phyloP scores from a whole-genome alignment of 1,140 invertebrate species.

The Psix sp. region DNA sequence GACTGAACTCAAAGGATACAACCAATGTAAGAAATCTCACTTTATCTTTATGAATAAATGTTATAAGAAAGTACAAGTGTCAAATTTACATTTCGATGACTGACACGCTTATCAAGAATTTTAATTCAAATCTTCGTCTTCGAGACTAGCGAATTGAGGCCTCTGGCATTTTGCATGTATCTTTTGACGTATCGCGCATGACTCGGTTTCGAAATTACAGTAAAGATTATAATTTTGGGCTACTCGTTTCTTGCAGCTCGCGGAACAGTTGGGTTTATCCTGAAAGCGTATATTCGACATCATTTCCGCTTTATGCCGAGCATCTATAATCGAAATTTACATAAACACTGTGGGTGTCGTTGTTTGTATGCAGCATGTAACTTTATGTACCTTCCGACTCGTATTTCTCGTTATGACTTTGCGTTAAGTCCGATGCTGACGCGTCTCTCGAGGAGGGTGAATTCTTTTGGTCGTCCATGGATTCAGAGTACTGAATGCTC shows the following conservation, averaged over 20 bases:
- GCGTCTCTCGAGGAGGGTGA: conserved; percentile 16
- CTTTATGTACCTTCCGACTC: conserved; percentile 37
- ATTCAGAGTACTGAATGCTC: conserved; percentile 32
- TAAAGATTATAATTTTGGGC: conserved; percentile 15
- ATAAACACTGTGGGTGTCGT: conserved; percentile 1
- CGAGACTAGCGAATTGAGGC: not conserved
- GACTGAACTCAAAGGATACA: conserved; percentile 18
- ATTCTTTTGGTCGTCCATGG: conserved; percentile 26
- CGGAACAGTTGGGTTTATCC: conserved; percentile 18
- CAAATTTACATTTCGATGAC: conserved; percentile 1
- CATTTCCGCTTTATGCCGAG: not conserved
- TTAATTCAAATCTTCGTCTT: conserved; percentile 10
- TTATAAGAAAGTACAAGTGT: conserved; percentile 38
- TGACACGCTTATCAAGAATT: too few species aligned
- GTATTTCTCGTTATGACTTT: conserved; percentile 14
- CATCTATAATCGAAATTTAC: conserved; percentile 34
- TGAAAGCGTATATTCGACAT: not conserved
- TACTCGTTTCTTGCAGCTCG: conserved; percentile 8
- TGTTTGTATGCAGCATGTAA: conserved; percentile 5
- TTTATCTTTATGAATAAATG: conserved; percentile 65
- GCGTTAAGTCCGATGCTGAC: not conserved
- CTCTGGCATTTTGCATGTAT: not conserved
- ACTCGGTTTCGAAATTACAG: conserved; percentile 10
- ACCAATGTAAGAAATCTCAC: conserved; percentile 37
- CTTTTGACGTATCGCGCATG: not conserved